A percentile compares a stretch with the other conserved stretches of the same genome.
Conservation (phyloP, 2,113 vertebrate genomes). For the Crocuta crocuta region DNA sequence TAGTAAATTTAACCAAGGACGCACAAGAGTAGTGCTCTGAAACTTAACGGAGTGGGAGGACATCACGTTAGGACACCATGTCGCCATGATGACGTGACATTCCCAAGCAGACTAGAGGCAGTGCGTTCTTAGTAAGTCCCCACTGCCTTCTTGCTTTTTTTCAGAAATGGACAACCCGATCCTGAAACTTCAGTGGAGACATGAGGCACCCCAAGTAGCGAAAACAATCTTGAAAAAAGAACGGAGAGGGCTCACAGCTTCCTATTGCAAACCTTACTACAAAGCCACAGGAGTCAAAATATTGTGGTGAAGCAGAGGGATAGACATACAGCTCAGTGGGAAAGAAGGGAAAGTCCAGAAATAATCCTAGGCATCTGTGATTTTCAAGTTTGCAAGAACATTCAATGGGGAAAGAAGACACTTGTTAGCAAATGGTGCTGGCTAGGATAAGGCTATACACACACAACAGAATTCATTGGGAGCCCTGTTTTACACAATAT, state of each 20-base stretch:
- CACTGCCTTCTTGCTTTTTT: neutral
- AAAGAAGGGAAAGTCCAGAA: neutral
- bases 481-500: neutral
- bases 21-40: neutral
- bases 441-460: neutral
- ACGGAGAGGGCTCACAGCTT: neutral
- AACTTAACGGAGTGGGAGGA: neutral
- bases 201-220: neutral
- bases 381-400: neutral
- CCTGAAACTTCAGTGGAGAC: neutral
- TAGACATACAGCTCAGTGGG: neutral
- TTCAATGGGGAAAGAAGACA: neutral
- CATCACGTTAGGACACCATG: neutral
- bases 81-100: neutral
- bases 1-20: neutral
- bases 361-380: neutral
- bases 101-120: neutral
- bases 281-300: neutral
- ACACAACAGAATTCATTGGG: neutral
- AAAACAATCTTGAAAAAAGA: constrained; percentile 28
- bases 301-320: neutral
- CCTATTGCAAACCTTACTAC: neutral
- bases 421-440: neutral
- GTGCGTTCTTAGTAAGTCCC: neutral
- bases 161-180: neutral